phyloP scores from a whole-genome alignment of 2,888 invertebrate genomes.

The Calliphora vomitoria region DNA sequence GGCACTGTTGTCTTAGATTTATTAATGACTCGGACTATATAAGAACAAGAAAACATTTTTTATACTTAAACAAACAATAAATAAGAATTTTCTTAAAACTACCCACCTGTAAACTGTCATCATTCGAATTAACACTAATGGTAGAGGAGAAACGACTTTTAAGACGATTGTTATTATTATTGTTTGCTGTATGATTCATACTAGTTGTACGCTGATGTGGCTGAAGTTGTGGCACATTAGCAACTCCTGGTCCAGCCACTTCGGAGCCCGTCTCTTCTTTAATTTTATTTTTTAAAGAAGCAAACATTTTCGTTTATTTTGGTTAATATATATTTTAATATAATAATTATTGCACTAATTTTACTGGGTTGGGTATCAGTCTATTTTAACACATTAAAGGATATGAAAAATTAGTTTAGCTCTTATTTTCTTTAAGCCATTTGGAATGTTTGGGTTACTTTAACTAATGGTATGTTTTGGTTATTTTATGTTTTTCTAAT shows the following conservation, averaged over 20 bases:
- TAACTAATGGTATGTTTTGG: background rate
- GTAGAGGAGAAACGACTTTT: constrained; percentile 82
- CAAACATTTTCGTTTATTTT: constrained; percentile 88
- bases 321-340: background rate
- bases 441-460: constrained; percentile 47
- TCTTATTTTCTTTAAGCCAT: constrained; percentile 17
- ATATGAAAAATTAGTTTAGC: constrained; percentile 19
- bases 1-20: constrained; percentile 81
- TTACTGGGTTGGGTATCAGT: constrained; percentile 27
- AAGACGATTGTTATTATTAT: constrained; percentile 81
- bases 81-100: background rate
- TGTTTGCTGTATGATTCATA: constrained; percentile 67
- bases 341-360: constrained; percentile 45
- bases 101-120: constrained; percentile 77
- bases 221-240: constrained; percentile 58
- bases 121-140: constrained; percentile 82
- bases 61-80: constrained; percentile 49
- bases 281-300: constrained; percentile 94
- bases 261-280: constrained; percentile 95
- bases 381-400: constrained; percentile 43
- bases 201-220: constrained; percentile 74
- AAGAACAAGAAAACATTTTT: no score
- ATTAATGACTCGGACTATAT: constrained; percentile 80
- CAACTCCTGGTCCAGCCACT: constrained; percentile 83
- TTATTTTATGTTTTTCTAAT: background rate